Base-by-base conservation (phyloP, 2,113 vertebrate species). In the Indicator indicator region DNA sequence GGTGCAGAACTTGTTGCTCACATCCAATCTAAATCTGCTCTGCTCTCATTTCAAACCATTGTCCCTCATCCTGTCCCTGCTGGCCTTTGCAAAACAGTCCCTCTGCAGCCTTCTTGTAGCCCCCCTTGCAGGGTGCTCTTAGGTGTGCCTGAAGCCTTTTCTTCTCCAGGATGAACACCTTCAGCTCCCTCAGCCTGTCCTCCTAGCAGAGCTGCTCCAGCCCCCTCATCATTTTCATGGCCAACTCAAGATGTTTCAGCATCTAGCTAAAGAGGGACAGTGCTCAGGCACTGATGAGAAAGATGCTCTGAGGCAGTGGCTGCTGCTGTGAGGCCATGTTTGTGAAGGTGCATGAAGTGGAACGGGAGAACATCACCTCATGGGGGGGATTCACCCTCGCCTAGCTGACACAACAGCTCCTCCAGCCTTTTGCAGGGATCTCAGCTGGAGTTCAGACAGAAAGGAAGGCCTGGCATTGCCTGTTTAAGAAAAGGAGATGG, bases 401-500 rank as follows among this genome's bases (percentile, higher is more conserved):
- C 4, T 32, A 52, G 56, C 42, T 73, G 58, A 58, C 28, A 64
- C 36, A 87, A 42, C 12, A 42, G 20, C 69, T 78, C 18, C 26
- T 73, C 83, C 52, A 70, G 42, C 9, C 26, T 85, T 87, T 71
- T 73, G 46, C 46, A 67, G 52, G 32, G 28, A 58, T 74, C 52
- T 83, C 44, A 91, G 85, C 38, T 88, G 38, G 58, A 69, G 90
- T 90, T 89, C 46, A 38, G 59, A 58, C 4, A 67, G 86, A 89
- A 86, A 81, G 63, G 26, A 90, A 75, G 27, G 82, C 44, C 33
- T 62, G 63, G 40, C 67, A 65, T 89, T 89, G 56, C 64, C 75
- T 77, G 40, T 90, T 95, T 88, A 83, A 96, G 88, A 92, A 74
- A 80, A 90, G 81, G 80, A 86, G 70, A 75, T 27, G 44, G 67